These are phyloP conservation scores for Scartelaos histophorus DNA, from an alignment of 2,113 vertebrate genomes.

Conservation along the genomic window DNA sequence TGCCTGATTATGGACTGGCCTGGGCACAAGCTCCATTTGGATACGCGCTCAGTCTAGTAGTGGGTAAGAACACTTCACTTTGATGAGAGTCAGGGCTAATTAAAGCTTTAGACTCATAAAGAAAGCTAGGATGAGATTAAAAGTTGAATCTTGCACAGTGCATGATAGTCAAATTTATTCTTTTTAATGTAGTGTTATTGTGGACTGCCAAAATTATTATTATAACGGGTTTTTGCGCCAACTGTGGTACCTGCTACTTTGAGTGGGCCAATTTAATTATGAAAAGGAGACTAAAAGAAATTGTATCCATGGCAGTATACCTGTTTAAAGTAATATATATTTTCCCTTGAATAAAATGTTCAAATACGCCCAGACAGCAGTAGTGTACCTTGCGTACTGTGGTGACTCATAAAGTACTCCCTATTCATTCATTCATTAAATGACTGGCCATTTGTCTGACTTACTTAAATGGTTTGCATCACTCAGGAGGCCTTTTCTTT, in stretches of 20 bases:
- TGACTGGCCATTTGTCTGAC: background rate
- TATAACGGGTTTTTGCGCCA: background rate
- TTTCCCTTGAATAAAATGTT: background rate
- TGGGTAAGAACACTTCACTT: conserved; percentile 80
- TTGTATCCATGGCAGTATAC: background rate
- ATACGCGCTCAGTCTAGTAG: conserved; percentile 91
- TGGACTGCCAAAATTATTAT: background rate
- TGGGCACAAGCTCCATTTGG: conserved; percentile 98
- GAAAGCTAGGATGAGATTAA: background rate
- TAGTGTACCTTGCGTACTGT: background rate
- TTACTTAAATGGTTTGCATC: conserved; percentile 20
- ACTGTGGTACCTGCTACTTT: background rate
- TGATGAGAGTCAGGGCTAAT: background rate
- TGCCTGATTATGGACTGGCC: conserved; percentile 88
- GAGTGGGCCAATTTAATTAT: background rate
- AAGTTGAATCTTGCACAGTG: background rate
- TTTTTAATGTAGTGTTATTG: background rate
- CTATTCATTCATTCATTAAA: background rate
- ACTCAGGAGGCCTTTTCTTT: conserved; percentile 93
- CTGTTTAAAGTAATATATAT: background rate
- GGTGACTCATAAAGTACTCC: background rate
- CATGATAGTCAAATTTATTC: background rate
- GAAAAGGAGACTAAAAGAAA: background rate
- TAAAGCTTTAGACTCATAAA: background rate
- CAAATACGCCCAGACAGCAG: background rate